Evolutionary conservation across 2,113 vertebrate genomes (phyloP).

Genomic region (Gymnobelideus leadbeateri): DNA sequence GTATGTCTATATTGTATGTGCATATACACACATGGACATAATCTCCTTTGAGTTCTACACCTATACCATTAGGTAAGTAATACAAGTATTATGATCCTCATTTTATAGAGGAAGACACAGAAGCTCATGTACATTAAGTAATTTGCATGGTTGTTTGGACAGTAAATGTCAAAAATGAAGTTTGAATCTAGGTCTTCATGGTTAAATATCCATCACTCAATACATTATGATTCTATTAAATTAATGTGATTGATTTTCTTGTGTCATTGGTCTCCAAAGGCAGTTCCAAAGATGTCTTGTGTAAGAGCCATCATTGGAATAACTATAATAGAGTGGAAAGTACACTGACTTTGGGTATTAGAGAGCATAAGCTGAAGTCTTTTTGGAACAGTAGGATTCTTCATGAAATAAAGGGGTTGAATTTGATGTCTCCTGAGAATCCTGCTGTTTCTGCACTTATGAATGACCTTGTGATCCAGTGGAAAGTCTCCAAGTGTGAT

Average conservation of each 20-base stretch:
- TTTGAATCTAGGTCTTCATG: not conserved
- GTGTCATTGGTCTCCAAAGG: not conserved
- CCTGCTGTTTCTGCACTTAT: not conserved
- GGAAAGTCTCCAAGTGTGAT: not conserved
- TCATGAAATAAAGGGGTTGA: not conserved
- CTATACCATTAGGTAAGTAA: not conserved
- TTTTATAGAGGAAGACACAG: not conserved
- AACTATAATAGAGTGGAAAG: not conserved
- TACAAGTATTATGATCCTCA: not conserved
- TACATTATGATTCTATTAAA: not conserved
- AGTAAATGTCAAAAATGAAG: not conserved
- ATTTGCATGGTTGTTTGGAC: not conserved
- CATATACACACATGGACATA: not conserved
- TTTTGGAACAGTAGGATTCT: not conserved
- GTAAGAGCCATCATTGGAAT: not conserved
- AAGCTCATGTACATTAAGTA: not conserved
- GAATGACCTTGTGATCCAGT: not conserved
- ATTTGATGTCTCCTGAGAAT: not conserved
- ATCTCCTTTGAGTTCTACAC: not conserved
- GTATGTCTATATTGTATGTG: too few relatives aligned
- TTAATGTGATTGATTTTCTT: not conserved
- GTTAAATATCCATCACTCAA: not conserved
- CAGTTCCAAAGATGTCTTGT: not conserved
- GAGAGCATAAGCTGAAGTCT: not conserved
- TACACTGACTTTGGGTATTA: not conserved